Conservation (phyloP, 2,113 vertebrate species). For the Acanthochromis polyacanthus region DNA sequence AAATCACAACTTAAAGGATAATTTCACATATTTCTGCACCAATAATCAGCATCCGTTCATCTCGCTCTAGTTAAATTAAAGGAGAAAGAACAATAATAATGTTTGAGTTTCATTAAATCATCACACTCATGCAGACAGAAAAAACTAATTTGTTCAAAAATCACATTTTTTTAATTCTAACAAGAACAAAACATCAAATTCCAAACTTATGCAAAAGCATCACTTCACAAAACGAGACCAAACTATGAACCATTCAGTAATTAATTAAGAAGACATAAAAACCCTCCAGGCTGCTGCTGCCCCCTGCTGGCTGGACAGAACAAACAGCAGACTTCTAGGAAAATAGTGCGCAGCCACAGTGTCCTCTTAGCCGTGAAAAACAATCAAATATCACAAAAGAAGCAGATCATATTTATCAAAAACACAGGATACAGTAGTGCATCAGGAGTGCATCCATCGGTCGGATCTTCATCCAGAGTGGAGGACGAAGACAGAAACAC, state of each 20-base stretch:
- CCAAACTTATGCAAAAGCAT: conserved; percentile 79
- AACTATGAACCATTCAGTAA: conserved; percentile 64
- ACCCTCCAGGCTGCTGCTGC: conserved; percentile 59
- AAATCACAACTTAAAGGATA: no score
- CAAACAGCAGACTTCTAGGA: conserved; percentile 56
- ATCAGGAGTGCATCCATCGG: conserved; percentile 66
- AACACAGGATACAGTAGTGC: conserved; percentile 67
- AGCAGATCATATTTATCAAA: conserved; percentile 67
- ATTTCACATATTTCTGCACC: no score
- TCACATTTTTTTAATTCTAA: conserved; percentile 79
- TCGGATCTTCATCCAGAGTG: conserved; percentile 24
- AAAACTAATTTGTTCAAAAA: conserved; percentile 54
- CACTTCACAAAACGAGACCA: conserved; percentile 81
- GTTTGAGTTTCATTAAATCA: no score
- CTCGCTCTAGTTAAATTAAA: no score
- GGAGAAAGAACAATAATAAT: no score
- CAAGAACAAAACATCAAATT: conserved; percentile 77
- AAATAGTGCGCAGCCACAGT: conserved; percentile 77
- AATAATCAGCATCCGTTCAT: no score
- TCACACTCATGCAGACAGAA: no score
- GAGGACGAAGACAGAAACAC: conserved; percentile 56
- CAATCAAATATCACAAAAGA: conserved; percentile 65
- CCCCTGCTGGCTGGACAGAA: conserved; percentile 61
- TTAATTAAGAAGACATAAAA: conserved; percentile 39
- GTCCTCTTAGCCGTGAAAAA: conserved; percentile 72